phyloP scores from a whole-genome alignment of 23 tunicate species.

The Trididemnum nubilum region DNA sequence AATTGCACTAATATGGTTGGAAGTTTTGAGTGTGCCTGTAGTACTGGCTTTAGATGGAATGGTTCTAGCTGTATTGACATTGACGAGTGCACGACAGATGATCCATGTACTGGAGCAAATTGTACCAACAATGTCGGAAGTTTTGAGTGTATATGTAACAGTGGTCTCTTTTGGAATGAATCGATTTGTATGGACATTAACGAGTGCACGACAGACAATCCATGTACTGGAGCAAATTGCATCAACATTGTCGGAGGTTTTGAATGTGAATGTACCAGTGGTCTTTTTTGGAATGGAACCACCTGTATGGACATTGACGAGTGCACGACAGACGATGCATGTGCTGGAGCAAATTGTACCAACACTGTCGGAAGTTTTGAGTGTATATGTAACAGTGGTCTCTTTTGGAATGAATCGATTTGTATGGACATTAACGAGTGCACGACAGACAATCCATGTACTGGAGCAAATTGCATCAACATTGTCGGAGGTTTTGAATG shows the following conservation, averaged over 20 bases:
- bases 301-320: slow-evolving; percentile 32
- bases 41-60: slow-evolving; percentile 41
- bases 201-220: slow-evolving; percentile 19
- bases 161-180: slow-evolving; percentile 35
- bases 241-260: slow-evolving; percentile 35
- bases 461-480: slow-evolving; percentile 26
- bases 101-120: slow-evolving; percentile 9
- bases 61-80: slow-evolving; percentile 26
- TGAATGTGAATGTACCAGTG: slow-evolving; percentile 29
- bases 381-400: slow-evolving; percentile 2
- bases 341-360: slow-evolving; percentile 27
- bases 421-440: slow-evolving; percentile 39
- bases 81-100: slow-evolving; percentile 14
- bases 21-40: slow-evolving; percentile 32
- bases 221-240: slow-evolving; percentile 44
- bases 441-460: not conserved
- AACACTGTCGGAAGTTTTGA: slow-evolving; percentile 34
- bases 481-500: slow-evolving; percentile 38
- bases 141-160: slow-evolving; percentile 31
- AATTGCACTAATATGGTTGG: slow-evolving; percentile 40
- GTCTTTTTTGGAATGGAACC: slow-evolving; percentile 32
- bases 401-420: not conserved
- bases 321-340: not conserved
- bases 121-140: slow-evolving; percentile 42
- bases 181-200: slow-evolving; percentile 33